Evolutionary conservation across 2,113 vertebrate species (phyloP).

Genomic region (Mesoclemmys tuberculata): DNA sequence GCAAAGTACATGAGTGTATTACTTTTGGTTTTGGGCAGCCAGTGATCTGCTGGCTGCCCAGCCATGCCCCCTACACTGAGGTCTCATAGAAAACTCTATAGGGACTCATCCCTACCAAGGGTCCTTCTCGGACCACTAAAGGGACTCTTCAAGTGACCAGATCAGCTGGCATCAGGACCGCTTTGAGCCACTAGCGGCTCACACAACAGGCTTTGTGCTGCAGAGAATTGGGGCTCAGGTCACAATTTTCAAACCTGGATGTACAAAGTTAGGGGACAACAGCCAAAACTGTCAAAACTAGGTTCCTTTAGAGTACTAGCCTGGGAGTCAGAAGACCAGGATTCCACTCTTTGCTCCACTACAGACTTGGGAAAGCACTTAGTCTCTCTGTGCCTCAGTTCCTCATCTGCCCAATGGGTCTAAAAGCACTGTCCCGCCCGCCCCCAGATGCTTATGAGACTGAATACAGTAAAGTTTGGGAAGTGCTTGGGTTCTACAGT

Average conservation of each 20-base stretch:
- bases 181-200: not conserved
- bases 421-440: not conserved
- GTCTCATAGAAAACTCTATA: not conserved
- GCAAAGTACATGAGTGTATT: not conserved
- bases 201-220: not conserved
- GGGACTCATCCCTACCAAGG: not conserved
- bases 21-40: not conserved
- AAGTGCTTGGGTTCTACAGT: not conserved
- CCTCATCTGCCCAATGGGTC: too few species aligned
- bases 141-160: not conserved
- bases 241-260: fast-evolving
- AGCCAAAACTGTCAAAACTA: not conserved
- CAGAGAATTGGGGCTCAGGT: not conserved
- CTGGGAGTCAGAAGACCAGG: not conserved
- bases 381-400: not conserved
- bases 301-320: not conserved
- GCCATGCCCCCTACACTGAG: fast-evolving
- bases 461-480: not conserved
- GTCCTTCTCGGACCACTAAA: not conserved
- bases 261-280: not conserved
- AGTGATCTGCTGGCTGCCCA: not conserved
- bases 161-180: not conserved
- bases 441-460: not conserved
- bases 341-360: not conserved
- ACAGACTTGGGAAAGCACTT: not conserved